Base-by-base conservation (phyloP, 2,888 invertebrate species). In the Caradrina clavipalpis region DNA sequence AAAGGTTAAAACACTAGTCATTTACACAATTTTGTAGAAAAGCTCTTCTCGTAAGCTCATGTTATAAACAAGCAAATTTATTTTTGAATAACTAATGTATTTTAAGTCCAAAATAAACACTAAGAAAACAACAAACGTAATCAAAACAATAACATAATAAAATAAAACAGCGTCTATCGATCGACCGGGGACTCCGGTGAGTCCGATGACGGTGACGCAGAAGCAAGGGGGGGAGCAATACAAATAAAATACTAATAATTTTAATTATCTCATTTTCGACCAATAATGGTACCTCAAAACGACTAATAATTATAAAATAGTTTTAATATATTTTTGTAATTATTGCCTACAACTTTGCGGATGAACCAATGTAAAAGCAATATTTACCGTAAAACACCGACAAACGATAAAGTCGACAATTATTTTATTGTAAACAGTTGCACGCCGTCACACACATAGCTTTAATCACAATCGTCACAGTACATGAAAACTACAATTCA, bases 331-430 rank as follows among this genome's bases (percentile, higher is more conserved):
- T 19, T 19, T 49, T 19, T 49, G 7, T 42, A 42, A 42, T 42
- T 42, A 42, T 42, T 13, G 13, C 42, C 13, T 42, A 13, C 13
- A 42, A 42, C 42, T 42, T 42, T 26, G 3, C 1, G 10, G 31
- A 17, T 0, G 2, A 51, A 31, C n/a, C 57, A 56, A 22, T 22
- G 60, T 51, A 42, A 74, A 65, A 62, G 0, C 10, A 54, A 61
- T 68, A 65, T 59, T 84, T 83, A 86, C 83, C 83, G 76, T 76
- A 59, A 82, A 56, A 57, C 67, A 73, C 54, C 71, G 19, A 58
- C 55, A 67, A 74, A 73, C 66, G 64, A 75, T 71, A 69, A 63
- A 70, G n/a, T 72, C 13, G 26, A 55, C 31, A 42, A 26, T 54
- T 42, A 10, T 58, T 53, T 51, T 59, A 49, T 58, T 53, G 45